phyloP scores from a whole-genome alignment of 2,113 vertebrate species.

The Istiophorus platypterus region DNA sequence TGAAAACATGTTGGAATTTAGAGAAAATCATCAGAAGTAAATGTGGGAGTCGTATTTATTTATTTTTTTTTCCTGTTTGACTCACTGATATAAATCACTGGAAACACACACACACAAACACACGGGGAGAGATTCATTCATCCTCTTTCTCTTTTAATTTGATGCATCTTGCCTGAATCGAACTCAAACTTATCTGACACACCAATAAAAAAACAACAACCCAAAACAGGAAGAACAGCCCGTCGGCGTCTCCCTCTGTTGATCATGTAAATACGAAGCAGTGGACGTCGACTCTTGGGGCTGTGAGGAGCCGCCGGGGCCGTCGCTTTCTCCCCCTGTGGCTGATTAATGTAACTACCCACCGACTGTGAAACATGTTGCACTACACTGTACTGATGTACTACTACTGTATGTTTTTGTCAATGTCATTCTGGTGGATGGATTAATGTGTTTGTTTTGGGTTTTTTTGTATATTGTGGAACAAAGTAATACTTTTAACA shows the following conservation, averaged over 20 bases:
- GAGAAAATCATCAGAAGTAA: background rate
- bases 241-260: slow-evolving; percentile 13
- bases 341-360: slow-evolving; percentile 42
- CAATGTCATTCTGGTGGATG: slow-evolving; percentile 39
- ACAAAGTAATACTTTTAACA: slow-evolving; percentile 68
- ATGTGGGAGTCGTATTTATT: too few relatives aligned
- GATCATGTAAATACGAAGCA: slow-evolving; percentile 50
- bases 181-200: background rate
- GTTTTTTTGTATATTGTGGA: slow-evolving; percentile 56
- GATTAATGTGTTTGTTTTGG: slow-evolving; percentile 27
- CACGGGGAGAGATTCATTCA: background rate
- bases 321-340: slow-evolving; percentile 43
- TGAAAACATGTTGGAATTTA: background rate
- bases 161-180: background rate
- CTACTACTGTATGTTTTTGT: slow-evolving; percentile 52
- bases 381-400: slow-evolving; percentile 62
- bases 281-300: slow-evolving; percentile 31
- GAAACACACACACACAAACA: too few relatives aligned
- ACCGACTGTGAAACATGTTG: slow-evolving; percentile 68
- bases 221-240: too few relatives aligned
- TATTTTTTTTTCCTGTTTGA: background rate
- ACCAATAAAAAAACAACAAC: too few relatives aligned
- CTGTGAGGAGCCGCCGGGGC: slow-evolving; percentile 37
- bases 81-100: slow-evolving; percentile 4
- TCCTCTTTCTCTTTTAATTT: background rate